Evolutionary conservation across 2,888 invertebrate genomes (phyloP).

Genomic region (Petrophora chlorosata): DNA sequence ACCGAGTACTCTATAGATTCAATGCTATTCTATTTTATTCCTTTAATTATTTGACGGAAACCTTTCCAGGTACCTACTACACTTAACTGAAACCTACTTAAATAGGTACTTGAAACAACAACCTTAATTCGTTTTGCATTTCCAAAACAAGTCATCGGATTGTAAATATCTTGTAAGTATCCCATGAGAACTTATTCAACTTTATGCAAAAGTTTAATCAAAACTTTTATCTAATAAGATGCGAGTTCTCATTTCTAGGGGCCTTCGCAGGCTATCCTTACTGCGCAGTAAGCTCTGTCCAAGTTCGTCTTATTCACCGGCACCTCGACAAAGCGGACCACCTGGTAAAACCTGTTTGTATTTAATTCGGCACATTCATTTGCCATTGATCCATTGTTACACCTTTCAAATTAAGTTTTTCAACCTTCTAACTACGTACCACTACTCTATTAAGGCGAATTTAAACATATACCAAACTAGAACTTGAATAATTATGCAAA

Average conservation of each 20-base stretch:
- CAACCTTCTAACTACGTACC: constrained; percentile 31
- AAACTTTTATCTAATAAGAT: constrained; percentile 31
- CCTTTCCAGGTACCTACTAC: no score
- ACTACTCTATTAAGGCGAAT: constrained; percentile 25
- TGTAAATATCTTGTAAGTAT: neutral
- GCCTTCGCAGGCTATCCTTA: constrained; percentile 31
- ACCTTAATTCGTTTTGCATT: neutral
- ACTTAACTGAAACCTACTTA: no score
- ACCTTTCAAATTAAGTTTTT: constrained; percentile 34
- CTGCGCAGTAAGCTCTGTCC: constrained; percentile 33
- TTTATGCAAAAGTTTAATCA: constrained; percentile 3
- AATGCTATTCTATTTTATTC: no score
- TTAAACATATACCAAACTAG: constrained; percentile 26
- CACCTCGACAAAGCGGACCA: constrained; percentile 34
- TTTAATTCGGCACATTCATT: constrained; percentile 35
- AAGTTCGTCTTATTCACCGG: constrained; percentile 34
- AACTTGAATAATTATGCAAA: constrained; percentile 36
- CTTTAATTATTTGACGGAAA: no score
- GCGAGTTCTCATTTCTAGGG: constrained; percentile 29
- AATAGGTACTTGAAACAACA: neutral
- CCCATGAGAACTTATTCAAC: constrained; percentile 4
- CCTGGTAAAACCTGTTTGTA: constrained; percentile 40
- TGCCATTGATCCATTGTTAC: constrained; percentile 37
- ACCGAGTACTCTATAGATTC: no score
- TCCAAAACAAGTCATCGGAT: neutral